phyloP scores from a whole-genome alignment of 2,797 vertebrate genomes.

The Coregonus suidteri region DNA sequence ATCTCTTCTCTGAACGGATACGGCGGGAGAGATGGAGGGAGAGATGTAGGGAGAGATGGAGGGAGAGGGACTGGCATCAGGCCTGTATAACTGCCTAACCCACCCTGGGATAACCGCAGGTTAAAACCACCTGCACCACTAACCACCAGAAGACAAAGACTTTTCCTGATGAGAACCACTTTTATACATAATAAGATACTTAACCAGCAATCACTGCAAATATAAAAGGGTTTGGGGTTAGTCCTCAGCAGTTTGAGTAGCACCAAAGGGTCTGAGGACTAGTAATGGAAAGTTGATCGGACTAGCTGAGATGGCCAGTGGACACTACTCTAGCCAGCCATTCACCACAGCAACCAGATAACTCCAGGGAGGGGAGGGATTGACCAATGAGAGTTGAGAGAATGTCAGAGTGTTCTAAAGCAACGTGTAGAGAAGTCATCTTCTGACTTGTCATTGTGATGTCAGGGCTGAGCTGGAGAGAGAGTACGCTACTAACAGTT shows the following conservation, averaged over 20 bases:
- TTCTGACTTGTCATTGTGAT: not conserved
- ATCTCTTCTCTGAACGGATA: not conserved
- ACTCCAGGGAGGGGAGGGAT: not conserved
- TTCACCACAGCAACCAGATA: conserved; percentile 4
- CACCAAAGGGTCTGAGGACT: conserved; percentile 34
- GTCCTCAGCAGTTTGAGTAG: conserved; percentile 26
- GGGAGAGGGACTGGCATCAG: conserved; percentile 30
- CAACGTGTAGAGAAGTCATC: not conserved
- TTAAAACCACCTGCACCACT: conserved; percentile 7
- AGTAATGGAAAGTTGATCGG: not conserved
- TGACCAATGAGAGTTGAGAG: not conserved
- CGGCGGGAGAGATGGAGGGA: too few species aligned
- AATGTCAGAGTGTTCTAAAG: not conserved
- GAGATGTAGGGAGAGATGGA: conserved; percentile 22
- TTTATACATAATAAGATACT: conserved; percentile 33
- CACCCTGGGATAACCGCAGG: conserved; percentile 11
- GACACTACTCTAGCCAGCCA: too few species aligned
- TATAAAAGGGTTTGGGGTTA: conserved; percentile 12
- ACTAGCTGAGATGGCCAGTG: not conserved
- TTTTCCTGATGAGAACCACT: conserved; percentile 55
- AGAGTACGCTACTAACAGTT: not conserved
- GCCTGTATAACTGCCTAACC: conserved; percentile 38
- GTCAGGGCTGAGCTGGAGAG: not conserved
- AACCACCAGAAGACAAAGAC: conserved; percentile 8
- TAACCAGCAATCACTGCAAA: conserved; percentile 21